phyloP scores from a whole-genome alignment of 2,797 vertebrate genomes.

The Podarcis lilfordi region DNA sequence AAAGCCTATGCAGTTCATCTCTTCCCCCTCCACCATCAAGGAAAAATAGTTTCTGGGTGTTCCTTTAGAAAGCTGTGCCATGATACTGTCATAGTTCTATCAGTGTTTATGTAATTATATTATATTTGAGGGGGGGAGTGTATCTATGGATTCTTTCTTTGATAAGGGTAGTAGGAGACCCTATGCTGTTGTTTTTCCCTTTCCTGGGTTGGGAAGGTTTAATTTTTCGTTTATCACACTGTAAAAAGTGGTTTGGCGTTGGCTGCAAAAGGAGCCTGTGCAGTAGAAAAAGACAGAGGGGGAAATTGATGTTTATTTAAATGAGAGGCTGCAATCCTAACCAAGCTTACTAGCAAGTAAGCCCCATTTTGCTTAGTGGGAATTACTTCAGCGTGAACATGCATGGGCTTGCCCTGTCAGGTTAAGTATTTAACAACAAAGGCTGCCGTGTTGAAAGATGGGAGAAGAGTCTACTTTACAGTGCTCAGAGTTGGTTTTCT shows the following conservation, averaged over 20 bases:
- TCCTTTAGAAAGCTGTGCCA: background rate
- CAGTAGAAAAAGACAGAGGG: background rate
- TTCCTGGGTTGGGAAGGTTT: background rate
- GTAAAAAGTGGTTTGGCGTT: background rate
- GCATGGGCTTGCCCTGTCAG: background rate
- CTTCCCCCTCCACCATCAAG: rapidly evolving
- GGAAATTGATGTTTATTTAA: constrained; percentile 27
- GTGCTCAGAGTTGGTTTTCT: no score
- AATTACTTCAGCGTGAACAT: no score
- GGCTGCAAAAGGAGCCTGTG: background rate
- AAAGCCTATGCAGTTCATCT: constrained; percentile 7
- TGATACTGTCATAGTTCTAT: constrained; percentile 10
- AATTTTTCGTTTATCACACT: background rate
- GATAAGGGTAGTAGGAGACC: background rate
- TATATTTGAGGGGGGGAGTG: rapidly evolving
- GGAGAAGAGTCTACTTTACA: background rate
- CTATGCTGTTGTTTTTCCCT: background rate
- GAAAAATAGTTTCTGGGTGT: constrained; percentile 1
- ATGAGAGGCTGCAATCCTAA: background rate
- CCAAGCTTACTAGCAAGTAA: no score
- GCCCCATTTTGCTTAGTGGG: no score
- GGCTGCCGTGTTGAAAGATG: background rate
- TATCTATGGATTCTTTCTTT: rapidly evolving
- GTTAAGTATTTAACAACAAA: constrained; percentile 34
- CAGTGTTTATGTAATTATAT: background rate